These are phyloP conservation scores for Chymomyza caudatula DNA, from an alignment of 2,888 invertebrate species.

Conservation along the genomic window DNA sequence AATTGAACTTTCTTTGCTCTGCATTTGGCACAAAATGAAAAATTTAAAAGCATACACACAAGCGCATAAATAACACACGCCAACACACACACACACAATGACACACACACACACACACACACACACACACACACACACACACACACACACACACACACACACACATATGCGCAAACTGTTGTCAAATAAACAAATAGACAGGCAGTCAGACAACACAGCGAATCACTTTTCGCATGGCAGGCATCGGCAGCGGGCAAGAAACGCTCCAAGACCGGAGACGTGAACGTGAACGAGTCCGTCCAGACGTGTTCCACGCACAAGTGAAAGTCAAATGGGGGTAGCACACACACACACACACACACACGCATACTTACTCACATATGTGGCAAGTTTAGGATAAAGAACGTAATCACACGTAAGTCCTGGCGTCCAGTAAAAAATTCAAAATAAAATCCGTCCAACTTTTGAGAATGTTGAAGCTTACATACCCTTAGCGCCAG, in stretches of 20 bases:
- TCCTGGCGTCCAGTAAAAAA: slow-evolving; percentile 15
- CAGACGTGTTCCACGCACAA: slow-evolving; percentile 37
- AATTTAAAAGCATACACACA: not conserved
- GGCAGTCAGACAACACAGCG: not conserved
- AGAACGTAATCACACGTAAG: slow-evolving; percentile 63
- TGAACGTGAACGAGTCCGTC: slow-evolving; percentile 21
- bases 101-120: slow-evolving; percentile 9
- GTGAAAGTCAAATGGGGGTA: not conserved
- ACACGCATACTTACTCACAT: not conserved
- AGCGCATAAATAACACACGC: not conserved
- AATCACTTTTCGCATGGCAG: not conserved
- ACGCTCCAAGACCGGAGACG: not conserved
- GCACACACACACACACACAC: not conserved
- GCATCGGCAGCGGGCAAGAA: not conserved
- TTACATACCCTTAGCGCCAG: no score
- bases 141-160: slow-evolving; percentile 6
- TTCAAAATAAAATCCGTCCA: slow-evolving; percentile 18
- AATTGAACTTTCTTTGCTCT: not conserved
- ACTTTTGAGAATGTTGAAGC: slow-evolving; percentile 47
- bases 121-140: slow-evolving; percentile 1
- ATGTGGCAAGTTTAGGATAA: slow-evolving; percentile 34
- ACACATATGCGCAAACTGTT: slow-evolving; percentile 30
- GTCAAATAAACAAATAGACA: slow-evolving; percentile 3
- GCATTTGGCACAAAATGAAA: not conserved
- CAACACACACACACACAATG: not conserved